These are phyloP conservation scores for Drosophila athabasca DNA, from an alignment of 1,140 invertebrate species.

Conservation along the genomic window DNA sequence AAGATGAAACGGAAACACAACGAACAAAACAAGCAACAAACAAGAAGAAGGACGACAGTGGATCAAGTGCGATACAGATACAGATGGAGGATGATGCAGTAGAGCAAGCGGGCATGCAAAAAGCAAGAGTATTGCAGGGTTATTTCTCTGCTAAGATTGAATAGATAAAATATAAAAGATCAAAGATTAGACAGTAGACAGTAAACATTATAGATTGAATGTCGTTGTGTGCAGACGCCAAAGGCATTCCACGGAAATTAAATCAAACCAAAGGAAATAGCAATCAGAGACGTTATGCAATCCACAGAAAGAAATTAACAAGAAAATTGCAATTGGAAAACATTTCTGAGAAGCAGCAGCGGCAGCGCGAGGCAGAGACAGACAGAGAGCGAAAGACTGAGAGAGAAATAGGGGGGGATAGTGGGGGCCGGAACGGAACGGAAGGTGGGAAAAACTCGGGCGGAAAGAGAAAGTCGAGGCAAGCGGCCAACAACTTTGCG, in stretches of 20 bases:
- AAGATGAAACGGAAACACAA: constrained; percentile 32
- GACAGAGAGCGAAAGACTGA: constrained; percentile 45
- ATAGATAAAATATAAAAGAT: too few relatives aligned
- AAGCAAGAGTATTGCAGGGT: too few relatives aligned
- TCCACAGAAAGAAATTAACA: constrained; percentile 29
- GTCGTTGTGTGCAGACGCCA: too few relatives aligned
- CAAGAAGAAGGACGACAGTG: constrained; percentile 2
- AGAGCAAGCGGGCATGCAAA: too few relatives aligned
- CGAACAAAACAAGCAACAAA: constrained; percentile 11
- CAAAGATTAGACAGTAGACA: too few relatives aligned
- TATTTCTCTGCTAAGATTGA: too few relatives aligned
- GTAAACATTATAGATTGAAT: too few relatives aligned
- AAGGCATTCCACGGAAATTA: constrained; percentile 14
- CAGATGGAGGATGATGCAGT: too few relatives aligned
- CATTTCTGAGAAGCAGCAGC: constrained; percentile 38
- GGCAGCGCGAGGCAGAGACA: constrained; percentile 25
- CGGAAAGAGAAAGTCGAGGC: neutral
- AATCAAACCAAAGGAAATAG: constrained; percentile 44
- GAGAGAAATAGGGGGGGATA: constrained; percentile 3
- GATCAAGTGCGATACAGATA: neutral
- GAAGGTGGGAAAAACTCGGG: neutral
- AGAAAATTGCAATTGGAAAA: constrained; percentile 54
- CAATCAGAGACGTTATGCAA: constrained; percentile 53
- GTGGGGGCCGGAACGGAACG: constrained; percentile 7
- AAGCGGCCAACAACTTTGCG: constrained; percentile 37